Evolutionary conservation across 1,140 invertebrate species (phyloP), one percentile per base, ranked within the genome.

Genomic region (Brachionus koreanus): DNA sequence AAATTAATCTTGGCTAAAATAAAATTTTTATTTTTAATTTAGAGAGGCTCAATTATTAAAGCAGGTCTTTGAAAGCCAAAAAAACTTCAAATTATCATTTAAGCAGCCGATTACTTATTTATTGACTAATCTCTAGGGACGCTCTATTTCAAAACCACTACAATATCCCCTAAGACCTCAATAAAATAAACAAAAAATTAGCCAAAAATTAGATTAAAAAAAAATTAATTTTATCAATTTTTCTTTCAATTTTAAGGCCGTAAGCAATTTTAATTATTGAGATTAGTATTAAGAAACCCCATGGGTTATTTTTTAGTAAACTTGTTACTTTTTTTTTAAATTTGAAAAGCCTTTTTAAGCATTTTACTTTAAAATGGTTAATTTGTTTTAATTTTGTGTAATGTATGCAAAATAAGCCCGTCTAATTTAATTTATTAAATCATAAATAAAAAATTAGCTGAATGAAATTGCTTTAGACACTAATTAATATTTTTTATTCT

Each of bases 401-500:
- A 49, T 49, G 13, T n/a, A 13, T 49, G 4, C 13, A 49, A 49
- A 57, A 9, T 23, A 57, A 57, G 7, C 49, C 9, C 19, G 49
- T 19, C 49, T 57, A 19, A 57, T 57, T 57, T 57, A 57, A 57
- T 57, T 23, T n/a, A 57, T 9, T 5, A 57, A 57, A 23, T 57
- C 6, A 57, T 57, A 25, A 23, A 57, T 2, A 19, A 23, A 57
- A 57, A 19, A 57, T 57, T 57, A 19, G 16, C 49, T 19, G 19
- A 57, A 57, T 23, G 16, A n/a, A 57, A 57, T 57, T 25, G 49
- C 19, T 57, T 19, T 57, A 57, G 49, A 57, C 49, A 57, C n/a
- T 57, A 57, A 57, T 57, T 57, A 57, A 57, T 57, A 57, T 57
- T 57, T 57, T 52, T 57, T 57, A 57, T 57, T 57, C 49, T 57